Base-by-base conservation (phyloP, 2,113 vertebrate species). In the Arizona elegans region DNA sequence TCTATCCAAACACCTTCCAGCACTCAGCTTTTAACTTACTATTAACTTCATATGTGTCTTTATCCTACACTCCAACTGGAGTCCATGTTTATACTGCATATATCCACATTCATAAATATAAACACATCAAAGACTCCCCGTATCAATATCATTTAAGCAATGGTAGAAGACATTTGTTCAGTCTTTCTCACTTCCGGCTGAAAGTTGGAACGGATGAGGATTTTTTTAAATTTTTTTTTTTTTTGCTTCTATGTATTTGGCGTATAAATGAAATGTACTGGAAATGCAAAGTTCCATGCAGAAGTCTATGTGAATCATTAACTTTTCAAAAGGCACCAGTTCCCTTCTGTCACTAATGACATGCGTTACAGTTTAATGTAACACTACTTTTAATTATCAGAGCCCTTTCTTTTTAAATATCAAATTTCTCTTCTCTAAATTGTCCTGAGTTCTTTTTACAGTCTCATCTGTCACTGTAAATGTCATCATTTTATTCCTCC, bases 381-480 rank as follows among this genome's bases (percentile, higher is more conserved):
- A 98, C 97, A 97, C 98, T 98, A 97, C 97, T 98, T 98, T 98
- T 99, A 98, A 98, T 99, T 98, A 98, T 98, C 98, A 97, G 95
- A 98, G 98, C 97, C 97, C 95, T 98, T 98, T 98, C 98, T 98
- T 98, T 81, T 98, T 99, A 98, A 99, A 99, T 98, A 99, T 99
- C 98, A 99, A 98, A 98, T 99, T 98, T 98, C 98, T 58, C 96
- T 95, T 98, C 97, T 98, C 97, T 98, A 97, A 98, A 98, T 97
- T 98, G 98, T 98, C 97, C 98, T 94, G 97, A 96, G 95, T 97
- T 98, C 98, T 98, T 97, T 98, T 97, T 97, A 98, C 98, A 97
- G 97, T 98, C 98, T 99, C 98, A 97, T 98, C 98, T 98, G 98
- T 99, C 98, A 98, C 98, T 98, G 98, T 98, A 98, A 99, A 99